A percentile compares a stretch with the other conserved stretches of the same genome.
Conservation (phyloP, 1,140 invertebrate genomes). For the Pararge aegeria region DNA sequence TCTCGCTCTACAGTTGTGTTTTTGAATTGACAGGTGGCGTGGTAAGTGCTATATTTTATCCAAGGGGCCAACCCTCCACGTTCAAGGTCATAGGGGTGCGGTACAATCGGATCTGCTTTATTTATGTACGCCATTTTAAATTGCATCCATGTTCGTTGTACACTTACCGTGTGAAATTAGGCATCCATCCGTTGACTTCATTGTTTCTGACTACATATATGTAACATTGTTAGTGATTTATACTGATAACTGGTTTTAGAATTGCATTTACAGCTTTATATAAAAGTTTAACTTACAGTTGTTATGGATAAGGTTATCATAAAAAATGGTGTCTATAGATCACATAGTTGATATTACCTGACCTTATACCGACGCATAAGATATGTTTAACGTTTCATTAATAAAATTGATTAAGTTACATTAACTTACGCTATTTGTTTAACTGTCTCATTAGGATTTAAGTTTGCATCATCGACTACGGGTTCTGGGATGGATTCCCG, state of each 20-base stretch:
- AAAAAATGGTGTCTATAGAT: too few relatives aligned
- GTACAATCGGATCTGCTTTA: slow-evolving; percentile 40
- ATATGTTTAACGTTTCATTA: too few relatives aligned
- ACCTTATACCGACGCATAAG: too few relatives aligned
- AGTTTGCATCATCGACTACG: too few relatives aligned
- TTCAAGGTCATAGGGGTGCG: slow-evolving; percentile 65
- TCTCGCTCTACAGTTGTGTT: not conserved
- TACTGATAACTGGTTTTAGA: slow-evolving; percentile 7
- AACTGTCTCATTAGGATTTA: too few relatives aligned
- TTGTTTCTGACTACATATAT: slow-evolving; percentile 23
- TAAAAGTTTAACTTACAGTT: not conserved
- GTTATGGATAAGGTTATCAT: not conserved
- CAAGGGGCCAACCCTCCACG: slow-evolving; percentile 57
- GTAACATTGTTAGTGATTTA: slow-evolving; percentile 15
- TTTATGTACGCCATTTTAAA: slow-evolving; percentile 48
- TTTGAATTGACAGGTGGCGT: not conserved
- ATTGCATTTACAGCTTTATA: not conserved
- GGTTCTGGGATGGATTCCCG: too few relatives aligned
- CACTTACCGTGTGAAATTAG: slow-evolving; percentile 36
- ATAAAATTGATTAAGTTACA: too few relatives aligned
- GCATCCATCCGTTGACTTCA: slow-evolving; percentile 30
- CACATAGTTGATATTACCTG: too few relatives aligned
- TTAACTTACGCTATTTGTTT: too few relatives aligned
- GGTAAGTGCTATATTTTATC: slow-evolving; percentile 13
- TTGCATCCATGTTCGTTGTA: slow-evolving; percentile 30